Percentiles rank a stretch among this genome's conserved stretches.
Evolutionary conservation across 2,113 vertebrate species (phyloP).

Genomic region (Oenanthe melanoleuca): DNA sequence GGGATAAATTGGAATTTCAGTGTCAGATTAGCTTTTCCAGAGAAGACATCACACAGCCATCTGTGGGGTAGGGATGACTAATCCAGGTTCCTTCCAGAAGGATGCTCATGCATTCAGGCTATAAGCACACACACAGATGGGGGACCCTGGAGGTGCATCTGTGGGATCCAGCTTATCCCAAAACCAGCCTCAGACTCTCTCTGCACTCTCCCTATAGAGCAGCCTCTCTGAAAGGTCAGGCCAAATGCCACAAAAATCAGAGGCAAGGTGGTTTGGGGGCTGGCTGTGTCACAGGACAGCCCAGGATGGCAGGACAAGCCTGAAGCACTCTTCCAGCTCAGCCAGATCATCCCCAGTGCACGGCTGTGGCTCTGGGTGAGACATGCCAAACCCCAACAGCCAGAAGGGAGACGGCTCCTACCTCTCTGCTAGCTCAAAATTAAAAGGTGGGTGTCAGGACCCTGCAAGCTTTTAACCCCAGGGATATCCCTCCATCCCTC

Average conservation of each 20-base stretch:
- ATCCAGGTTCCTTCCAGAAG: slow-evolving; percentile 65
- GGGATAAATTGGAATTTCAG: slow-evolving; percentile 34
- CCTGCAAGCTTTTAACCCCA: background rate
- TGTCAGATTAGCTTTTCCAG: slow-evolving; percentile 42
- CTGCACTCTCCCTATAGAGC: background rate
- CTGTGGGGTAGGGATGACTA: slow-evolving; percentile 61
- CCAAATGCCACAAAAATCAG: background rate
- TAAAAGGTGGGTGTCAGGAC: background rate
- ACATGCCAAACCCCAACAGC: rapidly evolving
- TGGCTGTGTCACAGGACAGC: background rate
- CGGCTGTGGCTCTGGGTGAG: background rate
- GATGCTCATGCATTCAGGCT: slow-evolving; percentile 29
- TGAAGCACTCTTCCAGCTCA: background rate
- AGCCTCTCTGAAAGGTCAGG: background rate
- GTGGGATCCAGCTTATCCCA: background rate
- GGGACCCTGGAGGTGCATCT: background rate
- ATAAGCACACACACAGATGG: background rate
- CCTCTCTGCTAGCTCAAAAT: background rate
- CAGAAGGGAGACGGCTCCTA: background rate
- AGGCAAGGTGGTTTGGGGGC: background rate
- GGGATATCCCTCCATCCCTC: background rate
- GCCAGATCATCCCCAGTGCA: background rate
- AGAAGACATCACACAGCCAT: slow-evolving; percentile 45
- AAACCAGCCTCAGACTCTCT: background rate
- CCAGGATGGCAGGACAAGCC: background rate